Evolutionary conservation across 2,888 invertebrate species (phyloP), one percentile per base, ranked within the genome.

Genomic region (Cephonodes hylas): DNA sequence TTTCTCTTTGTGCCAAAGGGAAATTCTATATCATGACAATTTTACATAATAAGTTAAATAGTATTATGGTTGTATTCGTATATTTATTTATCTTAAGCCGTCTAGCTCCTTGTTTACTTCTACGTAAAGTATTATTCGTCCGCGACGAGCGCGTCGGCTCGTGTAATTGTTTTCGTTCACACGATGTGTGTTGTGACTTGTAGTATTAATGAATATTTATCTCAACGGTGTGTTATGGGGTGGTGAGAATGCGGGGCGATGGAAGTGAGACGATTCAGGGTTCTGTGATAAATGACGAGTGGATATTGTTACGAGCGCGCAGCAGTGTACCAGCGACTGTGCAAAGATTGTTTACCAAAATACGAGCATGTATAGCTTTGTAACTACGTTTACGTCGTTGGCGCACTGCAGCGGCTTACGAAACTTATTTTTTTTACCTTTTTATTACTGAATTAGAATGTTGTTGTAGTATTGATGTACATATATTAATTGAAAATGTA

Each of bases 1-100:
- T 82, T 80, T 86, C 85, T 84, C 84, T 83, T 53, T 77, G 89
- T 89, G 88, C 89, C 89, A 89, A 89, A 88, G 79, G 81, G 83
- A 81, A 81, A 83, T 79, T 77, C 66, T 70, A 75, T 77, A 73
- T 81, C 89, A 89, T 90, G 89, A 89, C 89, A 89, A 83, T 81
- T 84, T n/a, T 81, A 70, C 74, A 66, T 65, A 64, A 67, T 72
- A 74, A 72, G 71, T 75, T 74, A 72, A 70, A 68, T 66, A 74
- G 64, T 73, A 74, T 79, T 76, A 80, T 69, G 76, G 74, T 83
- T 80, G 76, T 83, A 79, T 77, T 77, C 64, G 68, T 71, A 71
- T 88, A 87, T 89, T 88, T 89, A 88, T 88, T 86, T 79, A 80
- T 81, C 83, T 83, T 84, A 63, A 65, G 48, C 59, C 15, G 58